Evolutionary conservation across 2,113 vertebrate species (phyloP).

Genomic region (Paradisaea rubra): DNA sequence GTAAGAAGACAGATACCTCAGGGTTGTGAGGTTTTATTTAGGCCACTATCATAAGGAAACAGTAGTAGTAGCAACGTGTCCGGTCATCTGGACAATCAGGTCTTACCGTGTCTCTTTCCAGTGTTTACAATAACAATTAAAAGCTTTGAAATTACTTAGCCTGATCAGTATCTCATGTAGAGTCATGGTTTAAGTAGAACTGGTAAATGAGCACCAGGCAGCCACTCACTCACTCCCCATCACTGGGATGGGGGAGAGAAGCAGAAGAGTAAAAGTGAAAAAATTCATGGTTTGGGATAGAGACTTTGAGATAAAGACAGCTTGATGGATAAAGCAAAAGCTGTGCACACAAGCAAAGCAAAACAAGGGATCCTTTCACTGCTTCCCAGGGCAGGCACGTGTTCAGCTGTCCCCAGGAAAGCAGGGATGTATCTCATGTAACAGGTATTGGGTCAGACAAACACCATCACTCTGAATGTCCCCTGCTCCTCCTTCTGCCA

Average conservation of each 20-base stretch:
- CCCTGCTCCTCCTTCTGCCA: background rate
- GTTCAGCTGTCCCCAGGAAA: background rate
- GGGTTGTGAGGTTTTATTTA: accelerated
- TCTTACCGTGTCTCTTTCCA: background rate
- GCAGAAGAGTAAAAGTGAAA: background rate
- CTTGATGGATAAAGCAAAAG: background rate
- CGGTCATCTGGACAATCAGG: background rate
- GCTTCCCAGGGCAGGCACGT: background rate
- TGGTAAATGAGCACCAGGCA: background rate
- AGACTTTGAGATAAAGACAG: background rate
- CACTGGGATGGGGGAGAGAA: background rate
- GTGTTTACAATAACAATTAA: background rate
- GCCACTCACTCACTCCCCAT: too few species aligned
- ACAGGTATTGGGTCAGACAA: background rate
- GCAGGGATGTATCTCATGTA: background rate
- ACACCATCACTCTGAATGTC: background rate
- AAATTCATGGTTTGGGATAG: background rate
- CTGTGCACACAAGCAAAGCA: background rate
- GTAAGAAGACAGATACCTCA: background rate
- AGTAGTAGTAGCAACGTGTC: background rate
- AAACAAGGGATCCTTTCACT: background rate
- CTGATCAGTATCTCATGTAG: background rate
- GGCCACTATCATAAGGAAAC: background rate
- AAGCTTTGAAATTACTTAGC: background rate
- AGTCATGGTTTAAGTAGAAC: background rate